These are phyloP conservation scores for Sinopyrophorus schimmeli DNA, from an alignment of 2,888 invertebrate species.

Conservation along the genomic window DNA sequence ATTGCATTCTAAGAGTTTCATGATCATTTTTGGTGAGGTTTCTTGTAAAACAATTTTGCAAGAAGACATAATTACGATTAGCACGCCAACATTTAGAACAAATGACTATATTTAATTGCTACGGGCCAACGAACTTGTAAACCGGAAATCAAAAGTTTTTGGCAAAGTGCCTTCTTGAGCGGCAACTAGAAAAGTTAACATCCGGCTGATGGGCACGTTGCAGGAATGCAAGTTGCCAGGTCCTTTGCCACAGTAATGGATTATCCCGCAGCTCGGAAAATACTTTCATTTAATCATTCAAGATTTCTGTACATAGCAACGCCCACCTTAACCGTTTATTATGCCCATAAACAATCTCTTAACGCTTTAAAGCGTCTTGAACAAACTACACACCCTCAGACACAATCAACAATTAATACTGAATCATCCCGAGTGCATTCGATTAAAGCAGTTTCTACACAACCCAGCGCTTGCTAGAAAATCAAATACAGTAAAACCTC, in stretches of 20 bases:
- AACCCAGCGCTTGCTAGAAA: too few relatives aligned
- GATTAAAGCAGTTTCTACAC: too few relatives aligned
- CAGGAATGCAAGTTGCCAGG: slow-evolving; percentile 6
- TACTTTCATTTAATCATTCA: not conserved
- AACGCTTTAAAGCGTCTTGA: not conserved
- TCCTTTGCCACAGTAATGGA: not conserved
- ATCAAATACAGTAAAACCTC: too few relatives aligned
- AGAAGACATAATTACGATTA: slow-evolving; percentile 1
- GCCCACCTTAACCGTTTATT: not conserved
- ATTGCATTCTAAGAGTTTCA: too few relatives aligned
- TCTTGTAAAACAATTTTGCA: not conserved
- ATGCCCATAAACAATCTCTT: not conserved
- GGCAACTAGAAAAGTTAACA: slow-evolving; percentile 8
- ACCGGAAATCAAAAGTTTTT: slow-evolving; percentile 22
- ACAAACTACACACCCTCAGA: slow-evolving; percentile 12
- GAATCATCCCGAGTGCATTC: slow-evolving; percentile 10
- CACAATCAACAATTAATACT: slow-evolving; percentile 7
- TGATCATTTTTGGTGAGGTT: too few relatives aligned
- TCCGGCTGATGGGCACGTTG: slow-evolving; percentile 11
- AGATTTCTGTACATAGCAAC: not conserved
- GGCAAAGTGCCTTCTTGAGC: slow-evolving; percentile 22
- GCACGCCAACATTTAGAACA: slow-evolving; percentile 4
- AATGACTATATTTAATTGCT: slow-evolving; percentile 20
- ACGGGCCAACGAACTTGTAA: slow-evolving; percentile 21
- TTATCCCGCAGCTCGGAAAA: not conserved